Evolutionary conservation across 2,113 vertebrate species (phyloP).

Genomic region (Synchiropus splendidus): DNA sequence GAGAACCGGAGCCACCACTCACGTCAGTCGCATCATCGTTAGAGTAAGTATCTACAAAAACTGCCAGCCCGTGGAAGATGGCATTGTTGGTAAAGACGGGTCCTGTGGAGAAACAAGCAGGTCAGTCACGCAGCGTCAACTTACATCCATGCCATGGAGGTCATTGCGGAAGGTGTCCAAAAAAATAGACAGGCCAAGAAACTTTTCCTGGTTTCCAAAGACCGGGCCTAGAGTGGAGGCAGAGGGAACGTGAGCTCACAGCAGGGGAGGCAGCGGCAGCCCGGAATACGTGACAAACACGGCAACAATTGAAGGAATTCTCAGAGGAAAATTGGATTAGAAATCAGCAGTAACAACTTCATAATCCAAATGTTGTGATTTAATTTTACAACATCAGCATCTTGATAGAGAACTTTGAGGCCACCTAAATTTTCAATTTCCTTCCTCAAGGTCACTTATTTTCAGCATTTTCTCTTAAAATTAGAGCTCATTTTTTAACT

Average conservation of each 20-base stretch:
- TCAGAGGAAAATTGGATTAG: too few relatives aligned
- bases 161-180: slow-evolving; percentile 77
- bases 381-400: too few relatives aligned
- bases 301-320: neutral
- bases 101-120: slow-evolving; percentile 67
- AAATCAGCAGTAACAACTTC: too few relatives aligned
- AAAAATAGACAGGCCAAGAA: slow-evolving; percentile 70
- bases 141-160: slow-evolving; percentile 74
- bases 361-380: too few relatives aligned
- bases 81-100: slow-evolving; percentile 93
- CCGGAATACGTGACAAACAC: neutral
- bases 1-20: slow-evolving; percentile 52
- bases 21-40: slow-evolving; percentile 91
- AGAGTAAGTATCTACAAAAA: slow-evolving; percentile 94
- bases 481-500: too few relatives aligned
- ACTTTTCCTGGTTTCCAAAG: slow-evolving; percentile 71
- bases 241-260: slow-evolving; percentile 49
- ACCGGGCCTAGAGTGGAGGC: slow-evolving; percentile 66
- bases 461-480: too few relatives aligned
- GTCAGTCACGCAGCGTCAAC: slow-evolving; percentile 40
- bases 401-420: too few relatives aligned
- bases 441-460: too few relatives aligned
- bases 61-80: slow-evolving; percentile 86
- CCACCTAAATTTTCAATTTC: too few relatives aligned
- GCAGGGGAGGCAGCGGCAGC: slow-evolving; percentile 13